phyloP scores from a whole-genome alignment of 1,140 invertebrate genomes.

The Diorhabda sublineata region DNA sequence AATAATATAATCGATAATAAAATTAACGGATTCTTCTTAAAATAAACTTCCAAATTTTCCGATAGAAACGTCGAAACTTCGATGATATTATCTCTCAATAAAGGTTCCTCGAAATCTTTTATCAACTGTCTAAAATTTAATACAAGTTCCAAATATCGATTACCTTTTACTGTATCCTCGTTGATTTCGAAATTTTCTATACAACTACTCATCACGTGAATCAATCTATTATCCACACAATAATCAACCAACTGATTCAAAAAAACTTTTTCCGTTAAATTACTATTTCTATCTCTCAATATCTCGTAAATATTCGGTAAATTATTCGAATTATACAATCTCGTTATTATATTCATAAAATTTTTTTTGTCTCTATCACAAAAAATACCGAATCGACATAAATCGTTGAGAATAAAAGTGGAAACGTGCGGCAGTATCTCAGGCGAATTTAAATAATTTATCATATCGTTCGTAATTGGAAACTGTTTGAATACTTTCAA shows the following conservation, averaged over 20 bases:
- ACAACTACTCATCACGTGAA: slow-evolving; percentile 50
- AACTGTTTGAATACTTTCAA: slow-evolving; percentile 52
- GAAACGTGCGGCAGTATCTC: slow-evolving; percentile 17
- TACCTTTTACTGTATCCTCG: slow-evolving; percentile 28
- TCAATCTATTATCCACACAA: slow-evolving; percentile 53
- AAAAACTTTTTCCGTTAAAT: slow-evolving; percentile 53
- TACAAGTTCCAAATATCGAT: slow-evolving; percentile 40
- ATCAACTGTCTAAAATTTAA: slow-evolving; percentile 40
- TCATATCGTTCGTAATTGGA: slow-evolving; percentile 57
- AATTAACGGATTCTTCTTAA: slow-evolving; percentile 47
- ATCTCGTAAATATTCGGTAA: slow-evolving; percentile 53
- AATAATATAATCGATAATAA: slow-evolving; percentile 46
- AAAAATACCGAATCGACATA: slow-evolving; percentile 54
- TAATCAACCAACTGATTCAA: slow-evolving; percentile 52
- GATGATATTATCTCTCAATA: slow-evolving; percentile 38
- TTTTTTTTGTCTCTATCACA: slow-evolving; percentile 50
- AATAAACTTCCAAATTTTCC: slow-evolving; percentile 41
- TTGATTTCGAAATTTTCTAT: slow-evolving; percentile 43
- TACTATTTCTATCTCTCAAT: slow-evolving; percentile 52
- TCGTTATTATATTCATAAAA: slow-evolving; percentile 51
- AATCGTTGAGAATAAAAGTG: slow-evolving; percentile 45
- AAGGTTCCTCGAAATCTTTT: slow-evolving; percentile 28
- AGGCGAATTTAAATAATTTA: slow-evolving; percentile 40
- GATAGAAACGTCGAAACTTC: slow-evolving; percentile 41
- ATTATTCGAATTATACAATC: slow-evolving; percentile 52